Percentiles rank a stretch among this genome's conserved stretches.
Conservation (phyloP, 2,113 vertebrate species). For the Hypocryptadius cinnamomeus region DNA sequence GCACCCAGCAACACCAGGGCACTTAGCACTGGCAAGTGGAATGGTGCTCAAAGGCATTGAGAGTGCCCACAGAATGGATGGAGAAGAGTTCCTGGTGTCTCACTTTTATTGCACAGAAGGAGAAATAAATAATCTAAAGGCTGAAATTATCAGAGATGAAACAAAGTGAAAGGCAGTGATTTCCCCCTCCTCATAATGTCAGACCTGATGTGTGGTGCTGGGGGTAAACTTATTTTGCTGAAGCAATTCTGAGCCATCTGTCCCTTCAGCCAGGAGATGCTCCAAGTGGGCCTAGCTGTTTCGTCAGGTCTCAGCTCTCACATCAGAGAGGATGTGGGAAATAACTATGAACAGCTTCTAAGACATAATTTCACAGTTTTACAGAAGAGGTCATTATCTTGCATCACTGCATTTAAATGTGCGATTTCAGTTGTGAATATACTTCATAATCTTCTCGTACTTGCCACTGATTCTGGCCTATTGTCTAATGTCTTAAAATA, state of each 20-base stretch:
- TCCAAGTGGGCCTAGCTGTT: not conserved
- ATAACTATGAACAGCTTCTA: not conserved
- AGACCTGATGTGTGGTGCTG: not conserved
- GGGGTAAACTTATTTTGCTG: not conserved
- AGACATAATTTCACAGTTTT: constrained; percentile 15
- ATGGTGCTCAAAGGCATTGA: not conserved
- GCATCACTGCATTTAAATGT: not conserved
- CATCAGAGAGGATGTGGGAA: not conserved
- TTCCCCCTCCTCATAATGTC: not conserved
- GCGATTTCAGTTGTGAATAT: not conserved
- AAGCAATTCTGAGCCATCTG: not conserved
- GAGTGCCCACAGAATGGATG: fast-evolving
- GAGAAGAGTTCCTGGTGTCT: not conserved
- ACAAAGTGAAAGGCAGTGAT: not conserved
- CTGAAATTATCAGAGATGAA: not conserved
- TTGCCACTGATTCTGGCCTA: not conserved
- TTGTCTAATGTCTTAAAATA: constrained; percentile 14
- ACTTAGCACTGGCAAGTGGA: fast-evolving
- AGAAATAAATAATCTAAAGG: constrained; percentile 23
- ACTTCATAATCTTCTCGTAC: not conserved
- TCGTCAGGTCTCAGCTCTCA: not conserved
- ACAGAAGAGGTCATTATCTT: not conserved
- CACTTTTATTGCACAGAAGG: constrained; percentile 15
- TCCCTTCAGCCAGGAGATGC: not conserved
- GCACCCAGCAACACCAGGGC: fast-evolving